Percentiles rank a stretch among this genome's conserved stretches.
Conservation (phyloP, 64 coral and sea anemone genomes). For the Actinia equina region DNA sequence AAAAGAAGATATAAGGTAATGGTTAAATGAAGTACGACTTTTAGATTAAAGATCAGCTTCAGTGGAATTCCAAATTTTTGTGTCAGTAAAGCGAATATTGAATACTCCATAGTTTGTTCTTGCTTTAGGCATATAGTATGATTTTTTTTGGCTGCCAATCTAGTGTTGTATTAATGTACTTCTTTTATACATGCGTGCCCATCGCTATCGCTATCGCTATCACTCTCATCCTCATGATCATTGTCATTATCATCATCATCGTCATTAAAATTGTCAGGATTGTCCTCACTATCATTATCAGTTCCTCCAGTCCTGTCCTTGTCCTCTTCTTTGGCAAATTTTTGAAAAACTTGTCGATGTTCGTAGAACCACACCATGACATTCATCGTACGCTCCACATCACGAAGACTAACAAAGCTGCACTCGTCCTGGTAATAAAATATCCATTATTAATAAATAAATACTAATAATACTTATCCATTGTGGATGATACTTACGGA, state of each 20-base stretch:
- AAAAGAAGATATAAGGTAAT: too few species aligned
- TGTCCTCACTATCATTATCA: neutral
- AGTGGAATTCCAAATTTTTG: too few species aligned
- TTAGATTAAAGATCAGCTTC: too few species aligned
- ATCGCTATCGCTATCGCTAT: neutral
- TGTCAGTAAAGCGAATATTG: too few species aligned
- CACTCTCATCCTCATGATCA: neutral
- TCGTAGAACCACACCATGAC: conserved; percentile 74
- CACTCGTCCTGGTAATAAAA: conserved; percentile 54
- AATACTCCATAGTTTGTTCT: too few species aligned
- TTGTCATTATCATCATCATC: neutral
- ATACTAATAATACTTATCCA: neutral
- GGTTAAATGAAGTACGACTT: too few species aligned
- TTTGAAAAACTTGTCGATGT: conserved; percentile 30
- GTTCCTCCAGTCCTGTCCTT: neutral
- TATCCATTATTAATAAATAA: neutral
- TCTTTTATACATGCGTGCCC: too few species aligned
- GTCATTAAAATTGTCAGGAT: neutral
- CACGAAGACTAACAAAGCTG: conserved; percentile 68
- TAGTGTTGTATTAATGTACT: too few species aligned
- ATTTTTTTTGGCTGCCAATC: too few species aligned
- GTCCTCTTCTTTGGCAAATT: conserved; percentile 19
- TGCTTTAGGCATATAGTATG: too few species aligned
- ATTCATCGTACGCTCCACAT: conserved; percentile 62
- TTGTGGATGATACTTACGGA: conserved; percentile 10